Evolutionary conservation across 2,888 invertebrate species (phyloP).

Genomic region (Nomada hirtipes): DNA sequence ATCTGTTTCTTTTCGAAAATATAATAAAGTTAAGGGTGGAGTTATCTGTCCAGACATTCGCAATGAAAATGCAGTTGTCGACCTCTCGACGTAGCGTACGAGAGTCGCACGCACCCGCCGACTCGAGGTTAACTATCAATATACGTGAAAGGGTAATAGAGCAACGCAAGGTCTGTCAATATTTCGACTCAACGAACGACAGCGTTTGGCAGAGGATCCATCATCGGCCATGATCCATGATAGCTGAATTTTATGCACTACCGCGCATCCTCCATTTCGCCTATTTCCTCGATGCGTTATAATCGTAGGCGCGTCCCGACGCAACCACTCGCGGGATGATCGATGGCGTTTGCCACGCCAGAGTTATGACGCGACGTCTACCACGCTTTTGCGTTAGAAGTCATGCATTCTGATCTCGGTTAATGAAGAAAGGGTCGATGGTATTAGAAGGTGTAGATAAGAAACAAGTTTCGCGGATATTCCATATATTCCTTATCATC

Average conservation of each 20-base stretch:
- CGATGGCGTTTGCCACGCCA: constrained; percentile 35
- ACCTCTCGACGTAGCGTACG: not conserved
- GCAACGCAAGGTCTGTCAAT: constrained; percentile 21
- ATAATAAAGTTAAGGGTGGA: too few relatives aligned
- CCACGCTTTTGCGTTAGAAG: not conserved
- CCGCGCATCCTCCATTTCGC: constrained; percentile 56
- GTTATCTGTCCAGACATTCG: too few relatives aligned
- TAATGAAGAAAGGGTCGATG: too few relatives aligned
- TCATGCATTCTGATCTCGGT: too few relatives aligned
- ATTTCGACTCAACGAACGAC: constrained; percentile 42
- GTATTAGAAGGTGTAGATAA: too few relatives aligned
- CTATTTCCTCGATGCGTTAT: constrained; percentile 50
- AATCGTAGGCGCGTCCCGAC: constrained; percentile 45
- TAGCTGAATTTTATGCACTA: constrained; percentile 69
- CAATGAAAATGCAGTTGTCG: constrained; percentile 2
- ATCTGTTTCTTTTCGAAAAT: not conserved
- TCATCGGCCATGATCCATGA: constrained; percentile 41
- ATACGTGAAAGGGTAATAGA: constrained; percentile 29
- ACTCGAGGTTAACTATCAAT: constrained; percentile 37
- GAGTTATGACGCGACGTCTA: constrained; percentile 17
- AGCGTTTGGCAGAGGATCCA: constrained; percentile 50
- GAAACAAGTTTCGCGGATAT: too few relatives aligned
- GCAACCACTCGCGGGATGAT: constrained; percentile 36
- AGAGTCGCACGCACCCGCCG: not conserved
- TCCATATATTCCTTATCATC: too few relatives aligned